Percentiles rank a stretch among this genome's conserved stretches.
Evolutionary conservation across 2,113 vertebrate genomes (phyloP).

Genomic region (Chionis minor): DNA sequence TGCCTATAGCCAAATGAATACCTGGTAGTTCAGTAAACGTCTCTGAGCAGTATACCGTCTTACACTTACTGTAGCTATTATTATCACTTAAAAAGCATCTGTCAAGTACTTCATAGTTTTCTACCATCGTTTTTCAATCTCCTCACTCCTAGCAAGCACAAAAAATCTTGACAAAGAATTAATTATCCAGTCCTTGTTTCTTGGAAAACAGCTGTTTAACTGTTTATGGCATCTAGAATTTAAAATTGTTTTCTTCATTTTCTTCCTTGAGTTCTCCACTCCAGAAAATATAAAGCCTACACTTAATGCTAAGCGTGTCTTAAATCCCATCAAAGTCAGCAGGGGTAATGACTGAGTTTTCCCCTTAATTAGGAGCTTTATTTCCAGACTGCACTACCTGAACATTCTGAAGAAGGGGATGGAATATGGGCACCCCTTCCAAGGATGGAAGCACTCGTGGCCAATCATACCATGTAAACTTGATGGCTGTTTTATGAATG

Average conservation of each 20-base stretch:
- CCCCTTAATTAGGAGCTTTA: background rate
- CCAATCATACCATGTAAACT: background rate
- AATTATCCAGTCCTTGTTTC: background rate
- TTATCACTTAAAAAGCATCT: constrained; percentile 24
- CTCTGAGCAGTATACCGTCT: constrained; percentile 4
- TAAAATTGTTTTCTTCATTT: background rate
- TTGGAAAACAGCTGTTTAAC: constrained; percentile 3
- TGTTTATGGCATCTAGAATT: background rate
- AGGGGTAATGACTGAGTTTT: background rate
- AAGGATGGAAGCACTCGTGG: background rate
- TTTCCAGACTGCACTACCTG: background rate
- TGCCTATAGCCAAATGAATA: constrained; percentile 47
- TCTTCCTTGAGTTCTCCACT: background rate
- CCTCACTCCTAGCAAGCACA: background rate
- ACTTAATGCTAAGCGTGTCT: background rate
- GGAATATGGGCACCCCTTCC: background rate
- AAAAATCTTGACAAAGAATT: background rate
- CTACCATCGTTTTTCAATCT: background rate
- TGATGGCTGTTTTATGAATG: background rate
- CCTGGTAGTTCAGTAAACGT: constrained; percentile 29
- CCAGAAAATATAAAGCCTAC: background rate
- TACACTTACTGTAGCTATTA: background rate
- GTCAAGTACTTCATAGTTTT: background rate
- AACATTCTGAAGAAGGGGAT: background rate
- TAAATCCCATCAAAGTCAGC: background rate